These are phyloP conservation scores for Cheilosia scutellata DNA, from an alignment of 2,888 invertebrate genomes.

Conservation along the genomic window DNA sequence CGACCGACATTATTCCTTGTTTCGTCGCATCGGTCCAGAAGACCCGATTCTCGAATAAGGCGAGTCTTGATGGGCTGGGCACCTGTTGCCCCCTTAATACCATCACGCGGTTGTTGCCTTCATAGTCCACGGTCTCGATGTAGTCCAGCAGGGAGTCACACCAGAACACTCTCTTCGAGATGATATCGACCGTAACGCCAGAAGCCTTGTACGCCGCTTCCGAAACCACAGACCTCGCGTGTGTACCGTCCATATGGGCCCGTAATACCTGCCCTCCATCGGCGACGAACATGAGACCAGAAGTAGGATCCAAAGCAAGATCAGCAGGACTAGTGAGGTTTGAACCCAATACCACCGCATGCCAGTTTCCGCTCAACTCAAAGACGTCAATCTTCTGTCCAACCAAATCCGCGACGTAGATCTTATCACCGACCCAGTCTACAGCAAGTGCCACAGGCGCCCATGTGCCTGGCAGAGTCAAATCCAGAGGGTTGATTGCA, in stretches of 20 bases:
- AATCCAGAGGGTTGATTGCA: constrained; percentile 85
- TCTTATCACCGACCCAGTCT: constrained; percentile 98
- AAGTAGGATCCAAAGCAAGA: constrained; percentile 95
- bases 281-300: constrained; percentile 94
- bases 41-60: constrained; percentile 93
- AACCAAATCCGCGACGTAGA: constrained; percentile 96
- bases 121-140: constrained; percentile 97
- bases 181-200: constrained; percentile 95
- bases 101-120: constrained; percentile 92
- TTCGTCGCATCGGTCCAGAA: constrained; percentile 97
- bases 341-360: constrained; percentile 95
- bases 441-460: constrained; percentile 95
- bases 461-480: constrained; percentile 93
- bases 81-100: constrained; percentile 93
- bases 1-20: constrained; percentile 94
- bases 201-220: constrained; percentile 97
- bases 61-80: constrained; percentile 93
- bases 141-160: constrained; percentile 97
- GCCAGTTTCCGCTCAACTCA: constrained; percentile 93
- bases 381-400: constrained; percentile 98
- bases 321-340: constrained; percentile 96
- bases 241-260: constrained; percentile 97
- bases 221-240: constrained; percentile 92
- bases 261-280: constrained; percentile 93
- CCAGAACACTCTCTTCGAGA: constrained; percentile 96